A percentile compares a stretch with the other conserved stretches of the same genome.
Conservation (phyloP, 2,797 vertebrate genomes). For the Centropyge bicolor region DNA sequence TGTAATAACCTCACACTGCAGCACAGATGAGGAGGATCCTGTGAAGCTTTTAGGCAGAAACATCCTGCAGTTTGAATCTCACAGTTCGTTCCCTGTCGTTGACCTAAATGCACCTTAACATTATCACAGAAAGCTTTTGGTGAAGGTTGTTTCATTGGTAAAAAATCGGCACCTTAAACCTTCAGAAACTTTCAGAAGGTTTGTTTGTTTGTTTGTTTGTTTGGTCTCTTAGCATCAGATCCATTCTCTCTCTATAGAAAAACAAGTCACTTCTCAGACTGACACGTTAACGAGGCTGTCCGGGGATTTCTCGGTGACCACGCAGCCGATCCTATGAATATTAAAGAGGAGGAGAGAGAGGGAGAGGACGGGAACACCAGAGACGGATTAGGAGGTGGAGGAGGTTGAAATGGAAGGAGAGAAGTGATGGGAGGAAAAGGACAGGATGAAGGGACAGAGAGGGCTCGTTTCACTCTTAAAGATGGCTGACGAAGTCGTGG, state of each 20-base stretch:
- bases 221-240: background rate
- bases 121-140: background rate
- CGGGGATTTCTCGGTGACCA: conserved; percentile 10
- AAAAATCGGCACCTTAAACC: no score
- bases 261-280: background rate
- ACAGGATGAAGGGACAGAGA: background rate
- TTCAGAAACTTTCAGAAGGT: background rate
- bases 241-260: background rate
- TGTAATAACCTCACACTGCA: background rate
- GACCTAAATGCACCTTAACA: background rate
- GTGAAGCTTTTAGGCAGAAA: no score
- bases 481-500: background rate
- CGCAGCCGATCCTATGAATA: conserved; percentile 26
- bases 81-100: no score
- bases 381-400: background rate
- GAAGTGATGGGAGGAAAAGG: background rate
- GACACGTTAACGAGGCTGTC: conserved; percentile 14
- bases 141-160: background rate
- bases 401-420: background rate
- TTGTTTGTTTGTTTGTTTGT: background rate
- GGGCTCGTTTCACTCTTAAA: background rate
- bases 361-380: no score
- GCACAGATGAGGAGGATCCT: background rate
- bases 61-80: no score
- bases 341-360: background rate